Evolutionary conservation across 2,888 invertebrate species (phyloP), one percentile per base, ranked within the genome.

Genomic region (Lacanobia oleracea): DNA sequence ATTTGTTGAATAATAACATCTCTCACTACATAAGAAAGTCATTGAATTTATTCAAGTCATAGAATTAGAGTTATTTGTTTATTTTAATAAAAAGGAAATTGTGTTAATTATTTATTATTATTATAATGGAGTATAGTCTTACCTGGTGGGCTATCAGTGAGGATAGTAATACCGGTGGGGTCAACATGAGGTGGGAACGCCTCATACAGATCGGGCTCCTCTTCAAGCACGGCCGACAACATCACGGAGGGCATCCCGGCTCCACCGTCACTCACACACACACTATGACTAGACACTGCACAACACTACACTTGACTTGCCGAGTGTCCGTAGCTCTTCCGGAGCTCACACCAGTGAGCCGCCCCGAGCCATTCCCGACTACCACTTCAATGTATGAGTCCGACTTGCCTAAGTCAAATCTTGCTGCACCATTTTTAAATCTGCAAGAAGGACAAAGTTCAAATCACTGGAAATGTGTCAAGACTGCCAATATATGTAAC

Each of bases 181-280:
- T 98, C 98, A 82, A 98, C 98, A 93, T 98, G 97, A 74, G 98
- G 97, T 80, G 98, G 98, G 93, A 98, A 98, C 73, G 97, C 97
- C 95, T 98, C 98, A 88, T 97, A 97, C 88, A 97, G 96, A 93
- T 98, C 98, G 84, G 97, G 97, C 94, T 97, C 97, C 95, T 97
- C 97, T 95, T 97, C 97, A 89, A 97, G 96, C 93, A 97, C 97
- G 87, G 97, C 97, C 86, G 97, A 97, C 96, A 97, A 96, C 97
- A 97, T 97, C 90, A 97, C 97, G 94, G 97, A 96, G 91, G 96
- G 96, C 96, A 96, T 96, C 85, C 94, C 96, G 94, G 89, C 88
- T 89, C 88, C 83, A 88, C 87, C 88, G 88, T 85, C 89, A 91
- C 92, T 88, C 91, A 86, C 91, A 88, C 91, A 88, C 90, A 84